Percentiles rank a stretch among this genome's conserved stretches.
phyloP scores from a whole-genome alignment of 2,888 invertebrate genomes.

The Tetranychus piercei region DNA sequence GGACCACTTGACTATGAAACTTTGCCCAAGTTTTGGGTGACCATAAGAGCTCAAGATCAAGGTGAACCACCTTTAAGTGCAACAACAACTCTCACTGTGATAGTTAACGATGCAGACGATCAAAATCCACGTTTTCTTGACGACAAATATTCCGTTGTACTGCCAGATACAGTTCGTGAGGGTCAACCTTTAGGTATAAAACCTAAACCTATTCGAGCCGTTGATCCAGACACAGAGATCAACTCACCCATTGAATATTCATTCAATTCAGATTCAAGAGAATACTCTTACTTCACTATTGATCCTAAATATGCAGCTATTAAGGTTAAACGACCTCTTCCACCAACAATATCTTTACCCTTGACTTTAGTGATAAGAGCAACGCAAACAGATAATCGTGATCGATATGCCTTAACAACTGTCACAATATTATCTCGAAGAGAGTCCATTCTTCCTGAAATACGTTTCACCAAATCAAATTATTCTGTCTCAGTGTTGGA shows the following conservation, averaged over 20 bases:
- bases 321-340: conserved; percentile 41
- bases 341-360: conserved; percentile 28
- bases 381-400: conserved; percentile 50
- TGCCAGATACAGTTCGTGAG: conserved; percentile 36
- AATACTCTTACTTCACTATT: conserved; percentile 45
- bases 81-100: conserved; percentile 53
- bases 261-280: conserved; percentile 42
- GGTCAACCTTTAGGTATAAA: conserved; percentile 32
- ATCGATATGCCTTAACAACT: conserved; percentile 68
- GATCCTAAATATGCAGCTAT: conserved; percentile 48
- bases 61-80: conserved; percentile 58
- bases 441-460: conserved; percentile 29
- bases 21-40: conserved; percentile 54
- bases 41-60: conserved; percentile 49
- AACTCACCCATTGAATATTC: conserved; percentile 52
- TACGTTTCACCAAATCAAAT: conserved; percentile 51
- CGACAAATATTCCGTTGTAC: conserved; percentile 50
- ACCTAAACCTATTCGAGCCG: conserved; percentile 33
- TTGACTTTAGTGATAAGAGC: conserved; percentile 27
- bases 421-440: conserved; percentile 44
- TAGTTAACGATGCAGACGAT: conserved; percentile 71
- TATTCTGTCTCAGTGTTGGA: conserved; percentile 55
- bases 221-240: conserved; percentile 62
- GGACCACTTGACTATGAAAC: conserved; percentile 66
- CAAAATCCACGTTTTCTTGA: conserved; percentile 65